Percentiles rank a stretch among this genome's conserved stretches.
Conservation (phyloP, 2,113 vertebrate species). For the Astatotilapia flaviijosephi region DNA sequence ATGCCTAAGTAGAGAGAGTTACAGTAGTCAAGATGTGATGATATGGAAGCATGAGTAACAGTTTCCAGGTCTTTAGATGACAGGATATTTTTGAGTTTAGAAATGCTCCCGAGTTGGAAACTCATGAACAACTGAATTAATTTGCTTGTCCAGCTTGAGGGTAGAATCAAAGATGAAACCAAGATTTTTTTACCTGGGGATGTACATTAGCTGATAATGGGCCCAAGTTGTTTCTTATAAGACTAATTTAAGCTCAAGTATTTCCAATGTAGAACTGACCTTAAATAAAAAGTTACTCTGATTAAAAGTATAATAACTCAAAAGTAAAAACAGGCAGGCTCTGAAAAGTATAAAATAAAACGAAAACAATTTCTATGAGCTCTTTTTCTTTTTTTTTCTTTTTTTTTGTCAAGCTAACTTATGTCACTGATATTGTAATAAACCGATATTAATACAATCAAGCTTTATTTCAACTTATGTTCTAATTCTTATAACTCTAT, state of each 20-base stretch:
- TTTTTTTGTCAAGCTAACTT: background rate
- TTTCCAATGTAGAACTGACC: background rate
- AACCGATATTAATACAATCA: background rate
- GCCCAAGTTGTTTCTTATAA: background rate
- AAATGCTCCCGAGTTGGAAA: accelerated
- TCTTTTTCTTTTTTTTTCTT: accelerated
- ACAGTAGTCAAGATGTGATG: background rate
- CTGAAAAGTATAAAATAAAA: background rate
- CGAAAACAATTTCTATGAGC: accelerated
- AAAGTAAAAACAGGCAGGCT: background rate
- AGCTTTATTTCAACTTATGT: background rate
- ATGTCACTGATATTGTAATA: background rate
- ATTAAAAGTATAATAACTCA: background rate
- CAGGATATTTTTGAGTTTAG: background rate
- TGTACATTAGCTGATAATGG: background rate
- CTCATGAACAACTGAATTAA: background rate
- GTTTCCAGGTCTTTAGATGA: background rate
- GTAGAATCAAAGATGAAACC: background rate
- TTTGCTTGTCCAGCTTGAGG: background rate
- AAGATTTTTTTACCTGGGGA: background rate
- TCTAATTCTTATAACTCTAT: background rate
- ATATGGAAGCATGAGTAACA: background rate
- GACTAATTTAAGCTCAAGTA: background rate
- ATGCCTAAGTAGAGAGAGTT: background rate
- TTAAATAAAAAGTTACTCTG: background rate